A percentile compares a stretch with the other conserved stretches of the same genome.
Conservation (phyloP, 1,140 invertebrate species). For the Myzus persicae region DNA sequence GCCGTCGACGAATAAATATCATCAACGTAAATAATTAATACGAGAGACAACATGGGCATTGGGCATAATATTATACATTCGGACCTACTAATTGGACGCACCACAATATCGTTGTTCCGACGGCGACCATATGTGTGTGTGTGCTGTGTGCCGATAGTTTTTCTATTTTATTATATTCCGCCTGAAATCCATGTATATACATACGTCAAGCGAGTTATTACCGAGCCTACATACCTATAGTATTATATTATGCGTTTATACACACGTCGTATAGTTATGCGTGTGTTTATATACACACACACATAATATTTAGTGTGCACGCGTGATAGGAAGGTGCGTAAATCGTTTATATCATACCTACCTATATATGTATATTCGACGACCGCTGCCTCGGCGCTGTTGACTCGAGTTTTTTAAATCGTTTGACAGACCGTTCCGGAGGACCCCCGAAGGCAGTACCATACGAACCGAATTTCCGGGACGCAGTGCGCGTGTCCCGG, state of each 20-base stretch:
- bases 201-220: background rate
- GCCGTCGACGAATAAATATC: conserved; percentile 21
- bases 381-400: background rate
- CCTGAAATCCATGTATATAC: background rate
- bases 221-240: background rate
- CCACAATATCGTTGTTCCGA: background rate
- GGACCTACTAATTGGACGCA: conserved; percentile 27
- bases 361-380: background rate
- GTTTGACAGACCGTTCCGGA: background rate
- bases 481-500: too few relatives aligned
- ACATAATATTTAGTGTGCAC: too few relatives aligned
- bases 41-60: background rate
- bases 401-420: background rate
- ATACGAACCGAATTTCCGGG: background rate
- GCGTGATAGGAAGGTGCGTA: background rate
- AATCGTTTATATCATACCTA: background rate
- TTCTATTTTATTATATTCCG: conserved; percentile 19
- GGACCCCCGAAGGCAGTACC: background rate
- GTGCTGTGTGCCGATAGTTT: background rate
- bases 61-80: background rate
- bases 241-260: background rate
- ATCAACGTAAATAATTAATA: conserved; percentile 17
- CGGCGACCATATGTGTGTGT: background rate
- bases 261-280: background rate
- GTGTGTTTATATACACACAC: background rate